These are phyloP conservation scores for Leucophenga maculata DNA, from an alignment of 2,888 invertebrate species.

Conservation along the genomic window DNA sequence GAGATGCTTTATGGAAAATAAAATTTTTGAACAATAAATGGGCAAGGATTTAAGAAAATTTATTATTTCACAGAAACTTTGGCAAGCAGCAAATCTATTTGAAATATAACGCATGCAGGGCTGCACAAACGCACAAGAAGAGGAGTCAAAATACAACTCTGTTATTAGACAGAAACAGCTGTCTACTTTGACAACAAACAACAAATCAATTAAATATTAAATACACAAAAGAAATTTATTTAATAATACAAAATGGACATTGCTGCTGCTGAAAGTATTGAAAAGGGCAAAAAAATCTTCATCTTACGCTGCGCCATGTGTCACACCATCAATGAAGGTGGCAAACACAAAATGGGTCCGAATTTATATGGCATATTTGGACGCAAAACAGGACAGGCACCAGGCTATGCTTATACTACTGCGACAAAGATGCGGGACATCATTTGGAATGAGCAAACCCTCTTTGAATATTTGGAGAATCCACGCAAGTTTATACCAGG, in stretches of 20 bases:
- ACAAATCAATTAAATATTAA: not conserved
- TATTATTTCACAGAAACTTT: too few relatives aligned
- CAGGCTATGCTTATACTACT: slow-evolving; percentile 93
- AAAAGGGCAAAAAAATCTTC: slow-evolving; percentile 97
- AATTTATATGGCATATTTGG: slow-evolving; percentile 92
- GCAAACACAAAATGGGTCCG: slow-evolving; percentile 97
- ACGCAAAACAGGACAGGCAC: slow-evolving; percentile 93
- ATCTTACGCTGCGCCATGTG: slow-evolving; percentile 96
- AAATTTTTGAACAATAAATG: too few relatives aligned
- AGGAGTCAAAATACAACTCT: not conserved
- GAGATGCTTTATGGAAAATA: too few relatives aligned
- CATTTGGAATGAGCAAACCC: slow-evolving; percentile 92
- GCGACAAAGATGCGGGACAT: slow-evolving; percentile 98
- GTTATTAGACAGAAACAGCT: not conserved
- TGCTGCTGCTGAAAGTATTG: slow-evolving; percentile 88
- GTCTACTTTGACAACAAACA: not conserved
- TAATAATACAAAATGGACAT: not conserved
- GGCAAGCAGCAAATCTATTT: too few relatives aligned
- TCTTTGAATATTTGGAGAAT: slow-evolving; percentile 95
- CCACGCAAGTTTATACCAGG: slow-evolving; percentile 99
- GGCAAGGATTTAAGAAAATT: too few relatives aligned
- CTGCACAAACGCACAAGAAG: too few relatives aligned
- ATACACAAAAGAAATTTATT: too few relatives aligned
- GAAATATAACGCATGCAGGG: too few relatives aligned
- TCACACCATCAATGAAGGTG: slow-evolving; percentile 93